phyloP scores from a whole-genome alignment of 2,797 vertebrate species.

The Jordanella pulchra region DNA sequence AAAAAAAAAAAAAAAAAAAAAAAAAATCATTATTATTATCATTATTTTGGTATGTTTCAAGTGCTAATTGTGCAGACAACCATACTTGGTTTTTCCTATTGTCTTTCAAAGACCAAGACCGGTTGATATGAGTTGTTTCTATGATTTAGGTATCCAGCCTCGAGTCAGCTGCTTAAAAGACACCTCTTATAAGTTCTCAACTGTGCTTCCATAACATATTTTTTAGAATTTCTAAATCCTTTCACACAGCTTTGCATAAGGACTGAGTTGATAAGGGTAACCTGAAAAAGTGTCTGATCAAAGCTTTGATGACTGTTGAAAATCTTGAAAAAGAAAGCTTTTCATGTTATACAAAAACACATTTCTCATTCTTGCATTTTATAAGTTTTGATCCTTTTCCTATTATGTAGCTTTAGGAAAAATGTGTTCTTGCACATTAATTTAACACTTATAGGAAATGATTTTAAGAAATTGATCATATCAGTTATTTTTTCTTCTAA shows the following conservation, averaged over 20 bases:
- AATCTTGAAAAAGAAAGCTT: neutral
- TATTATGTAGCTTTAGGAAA: neutral
- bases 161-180: neutral
- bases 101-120: too few relatives aligned
- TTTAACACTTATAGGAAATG: neutral
- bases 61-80: too few relatives aligned
- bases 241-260: too few relatives aligned
- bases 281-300: neutral
- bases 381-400: conserved; percentile 1
- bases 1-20: too few relatives aligned
- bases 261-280: neutral
- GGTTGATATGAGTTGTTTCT: too few relatives aligned
- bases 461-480: neutral
- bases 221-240: too few relatives aligned
- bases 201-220: neutral
- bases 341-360: neutral
- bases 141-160: too few relatives aligned
- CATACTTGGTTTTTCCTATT: too few relatives aligned
- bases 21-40: too few relatives aligned
- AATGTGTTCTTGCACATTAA: neutral
- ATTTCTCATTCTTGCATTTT: neutral
- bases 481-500: conserved; percentile 1
- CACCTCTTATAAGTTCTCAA: neutral
- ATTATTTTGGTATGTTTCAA: too few relatives aligned
- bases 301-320: neutral